phyloP scores from a whole-genome alignment of 2,797 vertebrate species.

The Glyptemys insculpta region DNA sequence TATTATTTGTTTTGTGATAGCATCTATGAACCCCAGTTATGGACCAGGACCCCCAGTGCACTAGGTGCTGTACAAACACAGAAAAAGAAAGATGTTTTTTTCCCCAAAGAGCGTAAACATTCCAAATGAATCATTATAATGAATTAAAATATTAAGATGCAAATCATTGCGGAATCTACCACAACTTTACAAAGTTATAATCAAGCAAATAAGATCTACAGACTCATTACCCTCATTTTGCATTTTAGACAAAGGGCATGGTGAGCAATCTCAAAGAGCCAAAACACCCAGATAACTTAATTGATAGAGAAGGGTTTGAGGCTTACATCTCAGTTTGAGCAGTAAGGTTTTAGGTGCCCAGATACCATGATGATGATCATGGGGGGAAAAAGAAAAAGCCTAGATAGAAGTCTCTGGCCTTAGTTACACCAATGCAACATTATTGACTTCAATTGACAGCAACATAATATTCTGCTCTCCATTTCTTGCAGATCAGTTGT shows the following conservation, averaged over 20 bases:
- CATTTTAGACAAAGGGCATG: slow-evolving; percentile 20
- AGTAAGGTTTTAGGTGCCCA: background rate
- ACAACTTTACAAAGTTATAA: slow-evolving; percentile 20
- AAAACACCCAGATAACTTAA: background rate
- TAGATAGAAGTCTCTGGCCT: background rate
- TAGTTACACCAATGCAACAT: background rate
- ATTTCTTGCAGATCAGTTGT: slow-evolving; percentile 19
- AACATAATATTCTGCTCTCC: background rate
- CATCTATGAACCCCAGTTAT: slow-evolving; percentile 23
- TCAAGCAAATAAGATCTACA: slow-evolving; percentile 33
- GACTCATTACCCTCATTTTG: slow-evolving; percentile 17
- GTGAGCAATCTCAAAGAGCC: slow-evolving; percentile 12
- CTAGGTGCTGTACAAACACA: background rate
- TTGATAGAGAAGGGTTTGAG: background rate
- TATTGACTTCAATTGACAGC: background rate
- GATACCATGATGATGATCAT: background rate
- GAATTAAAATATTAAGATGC: slow-evolving; percentile 16
- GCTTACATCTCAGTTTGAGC: background rate
- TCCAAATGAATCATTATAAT: slow-evolving; percentile 47
- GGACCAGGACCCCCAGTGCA: slow-evolving; percentile 39
- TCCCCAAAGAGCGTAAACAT: slow-evolving; percentile 49
- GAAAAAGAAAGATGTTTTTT: slow-evolving; percentile 35
- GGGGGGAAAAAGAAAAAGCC: background rate
- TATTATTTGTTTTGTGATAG: background rate
- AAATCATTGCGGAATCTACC: background rate